These are phyloP conservation scores for Caenorhabditis remanei DNA, from an alignment of 1,140 invertebrate genomes.

Conservation along the genomic window DNA sequence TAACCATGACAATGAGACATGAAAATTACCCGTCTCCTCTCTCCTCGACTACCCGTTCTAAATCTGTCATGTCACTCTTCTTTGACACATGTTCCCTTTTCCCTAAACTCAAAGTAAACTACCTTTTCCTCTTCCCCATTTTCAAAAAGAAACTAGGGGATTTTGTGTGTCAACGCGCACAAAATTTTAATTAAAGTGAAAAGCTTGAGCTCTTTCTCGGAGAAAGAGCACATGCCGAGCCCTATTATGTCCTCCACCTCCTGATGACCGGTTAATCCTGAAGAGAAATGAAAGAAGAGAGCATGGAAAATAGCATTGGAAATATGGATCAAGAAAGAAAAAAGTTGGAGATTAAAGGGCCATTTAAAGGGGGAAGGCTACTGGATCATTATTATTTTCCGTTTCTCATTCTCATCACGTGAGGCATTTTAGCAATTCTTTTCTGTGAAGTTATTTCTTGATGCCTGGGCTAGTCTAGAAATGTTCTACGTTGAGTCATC, in stretches of 20 bases:
- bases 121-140: not conserved
- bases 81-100: not conserved
- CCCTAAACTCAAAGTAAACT: not conserved
- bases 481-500: slow-evolving; percentile 23
- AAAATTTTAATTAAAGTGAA: slow-evolving; percentile 13
- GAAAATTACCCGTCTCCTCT: too few relatives aligned
- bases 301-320: too few relatives aligned
- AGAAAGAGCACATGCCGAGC: too few relatives aligned
- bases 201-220: not conserved
- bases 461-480: not conserved
- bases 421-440: not conserved
- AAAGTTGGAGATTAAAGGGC: slow-evolving; percentile 43
- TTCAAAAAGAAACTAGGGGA: too few relatives aligned
- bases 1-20: too few relatives aligned
- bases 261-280: slow-evolving; percentile 25
- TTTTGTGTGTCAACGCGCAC: not conserved
- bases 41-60: too few relatives aligned
- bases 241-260: not conserved
- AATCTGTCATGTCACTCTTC: not conserved
- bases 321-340: not conserved
- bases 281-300: not conserved
- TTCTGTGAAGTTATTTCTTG: not conserved
- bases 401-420: not conserved
- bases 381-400: not conserved
- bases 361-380: not conserved